Conservation (phyloP, 2,888 invertebrate species). For the Hydraecia micacea region DNA sequence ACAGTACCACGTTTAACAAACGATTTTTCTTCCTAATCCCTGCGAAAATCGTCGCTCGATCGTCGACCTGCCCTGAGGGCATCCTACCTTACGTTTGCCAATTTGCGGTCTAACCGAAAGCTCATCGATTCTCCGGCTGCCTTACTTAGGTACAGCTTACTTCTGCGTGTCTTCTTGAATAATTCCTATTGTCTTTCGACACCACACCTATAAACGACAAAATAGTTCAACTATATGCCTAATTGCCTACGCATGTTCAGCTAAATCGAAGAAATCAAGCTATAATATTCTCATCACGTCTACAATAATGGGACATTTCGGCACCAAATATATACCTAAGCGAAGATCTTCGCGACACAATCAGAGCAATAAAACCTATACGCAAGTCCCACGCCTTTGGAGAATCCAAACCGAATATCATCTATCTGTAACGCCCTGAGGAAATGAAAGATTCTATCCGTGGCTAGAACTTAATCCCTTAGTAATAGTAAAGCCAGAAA, state of each 20-base stretch:
- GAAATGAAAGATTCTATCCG: conserved; percentile 90
- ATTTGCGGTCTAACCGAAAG: not conserved
- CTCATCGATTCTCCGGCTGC: not conserved
- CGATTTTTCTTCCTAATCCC: not conserved
- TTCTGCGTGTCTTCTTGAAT: not conserved
- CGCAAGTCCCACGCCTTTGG: conserved; percentile 66
- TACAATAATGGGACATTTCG: conserved; percentile 58
- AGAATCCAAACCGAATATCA: conserved; percentile 79
- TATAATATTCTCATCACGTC: conserved; percentile 49
- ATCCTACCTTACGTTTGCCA: not conserved
- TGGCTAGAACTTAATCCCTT: conserved; percentile 86
- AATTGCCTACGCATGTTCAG: not conserved
- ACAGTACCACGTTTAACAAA: not conserved
- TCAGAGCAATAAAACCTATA: conserved; percentile 63
- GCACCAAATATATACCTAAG: conserved; percentile 42
- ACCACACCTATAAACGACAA: not conserved
- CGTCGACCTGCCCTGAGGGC: not conserved
- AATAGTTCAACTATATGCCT: conserved; percentile 12
- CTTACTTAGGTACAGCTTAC: too few relatives aligned
- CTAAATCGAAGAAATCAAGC: conserved; percentile 29
- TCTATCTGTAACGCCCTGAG: conserved; percentile 82
- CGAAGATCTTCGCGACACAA: conserved; percentile 45
- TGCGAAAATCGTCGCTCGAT: not conserved
- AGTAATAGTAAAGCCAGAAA: conserved; percentile 86
- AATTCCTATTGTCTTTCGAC: not conserved